These are phyloP conservation scores for Anagyrus pseudococci DNA, from an alignment of 2,888 invertebrate genomes.

Conservation along the genomic window DNA sequence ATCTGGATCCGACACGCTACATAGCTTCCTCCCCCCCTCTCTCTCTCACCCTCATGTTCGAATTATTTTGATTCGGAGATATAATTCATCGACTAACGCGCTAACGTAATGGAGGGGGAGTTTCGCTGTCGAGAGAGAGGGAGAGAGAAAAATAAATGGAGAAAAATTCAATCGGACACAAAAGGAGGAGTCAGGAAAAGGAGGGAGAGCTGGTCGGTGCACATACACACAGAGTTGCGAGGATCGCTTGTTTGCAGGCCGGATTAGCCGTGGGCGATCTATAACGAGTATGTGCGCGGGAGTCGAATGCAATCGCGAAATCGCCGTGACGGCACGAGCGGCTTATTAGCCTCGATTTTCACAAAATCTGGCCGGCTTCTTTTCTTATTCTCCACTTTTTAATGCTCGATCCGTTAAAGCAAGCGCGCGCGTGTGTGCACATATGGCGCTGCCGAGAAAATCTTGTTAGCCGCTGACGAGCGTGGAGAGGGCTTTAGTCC, in stretches of 20 bases:
- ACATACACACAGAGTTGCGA: no score
- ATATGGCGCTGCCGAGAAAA: slow-evolving; percentile 6
- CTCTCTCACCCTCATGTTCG: slow-evolving; percentile 53
- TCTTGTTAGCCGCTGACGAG: slow-evolving; percentile 28
- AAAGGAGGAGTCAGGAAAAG: not conserved
- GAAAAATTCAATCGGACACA: not conserved
- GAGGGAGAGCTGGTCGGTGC: no score
- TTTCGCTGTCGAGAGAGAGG: no score
- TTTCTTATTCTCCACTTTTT: slow-evolving; percentile 11
- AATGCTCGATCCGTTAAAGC: no score
- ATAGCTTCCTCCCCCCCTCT: slow-evolving; percentile 44
- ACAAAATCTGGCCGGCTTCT: slow-evolving; percentile 4
- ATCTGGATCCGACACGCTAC: slow-evolving; percentile 44
- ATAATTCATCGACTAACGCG: slow-evolving; percentile 57
- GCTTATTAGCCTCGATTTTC: slow-evolving; percentile 26
- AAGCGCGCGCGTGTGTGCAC: no score
- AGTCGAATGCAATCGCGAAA: slow-evolving; percentile 25
- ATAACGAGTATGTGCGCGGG: not conserved
- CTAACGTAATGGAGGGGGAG: slow-evolving; percentile 21
- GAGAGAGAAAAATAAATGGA: slow-evolving; percentile 35
- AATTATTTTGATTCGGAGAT: slow-evolving; percentile 61
- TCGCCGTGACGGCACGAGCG: slow-evolving; percentile 39
- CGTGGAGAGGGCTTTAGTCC: slow-evolving; percentile 11
- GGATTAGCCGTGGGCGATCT: slow-evolving; percentile 17
- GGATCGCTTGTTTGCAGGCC: slow-evolving; percentile 28